These are phyloP conservation scores for Notoglanidium macrostoma DNA, from an alignment of 2,797 vertebrate species.

Conservation along the genomic window DNA sequence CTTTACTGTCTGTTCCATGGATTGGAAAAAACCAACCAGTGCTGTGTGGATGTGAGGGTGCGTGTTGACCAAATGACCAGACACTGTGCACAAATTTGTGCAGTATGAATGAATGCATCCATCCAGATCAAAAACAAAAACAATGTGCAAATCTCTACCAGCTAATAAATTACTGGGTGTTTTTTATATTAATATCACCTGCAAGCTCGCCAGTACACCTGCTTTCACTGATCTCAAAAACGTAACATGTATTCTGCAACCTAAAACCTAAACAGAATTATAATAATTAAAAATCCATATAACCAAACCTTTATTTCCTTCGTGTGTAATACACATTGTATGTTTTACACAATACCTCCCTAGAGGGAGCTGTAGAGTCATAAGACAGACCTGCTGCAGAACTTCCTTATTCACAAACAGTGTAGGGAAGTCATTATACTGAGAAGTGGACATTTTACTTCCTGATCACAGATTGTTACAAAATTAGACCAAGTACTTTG, in stretches of 20 bases:
- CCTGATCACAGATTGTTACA: not conserved
- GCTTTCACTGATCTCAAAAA: not conserved
- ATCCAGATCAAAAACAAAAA: not conserved
- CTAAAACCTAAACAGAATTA: not conserved
- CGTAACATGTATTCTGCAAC: not conserved
- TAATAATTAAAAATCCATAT: not conserved
- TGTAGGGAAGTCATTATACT: slow-evolving; percentile 37
- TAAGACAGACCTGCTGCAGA: not conserved
- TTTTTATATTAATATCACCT: not conserved
- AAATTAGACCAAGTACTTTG: not conserved
- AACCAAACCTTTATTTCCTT: not conserved
- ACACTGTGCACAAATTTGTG: not conserved
- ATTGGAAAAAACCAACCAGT: too few relatives aligned
- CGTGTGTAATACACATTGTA: not conserved
- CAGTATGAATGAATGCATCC: too few relatives aligned
- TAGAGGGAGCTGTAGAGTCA: slow-evolving; percentile 49
- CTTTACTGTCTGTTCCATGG: not conserved
- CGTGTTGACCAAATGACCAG: not conserved
- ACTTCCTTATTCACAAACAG: slow-evolving; percentile 23
- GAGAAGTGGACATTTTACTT: not conserved
- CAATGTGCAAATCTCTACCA: not conserved
- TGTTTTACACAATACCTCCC: slow-evolving; percentile 6
- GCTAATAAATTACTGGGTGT: not conserved
- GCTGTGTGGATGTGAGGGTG: not conserved
- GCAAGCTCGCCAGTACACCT: not conserved